Percentiles rank a stretch among this genome's conserved stretches.
These are phyloP conservation scores for Actinia equina DNA, from an alignment of 64 coral and sea anemone genomes.

Conservation along the genomic window DNA sequence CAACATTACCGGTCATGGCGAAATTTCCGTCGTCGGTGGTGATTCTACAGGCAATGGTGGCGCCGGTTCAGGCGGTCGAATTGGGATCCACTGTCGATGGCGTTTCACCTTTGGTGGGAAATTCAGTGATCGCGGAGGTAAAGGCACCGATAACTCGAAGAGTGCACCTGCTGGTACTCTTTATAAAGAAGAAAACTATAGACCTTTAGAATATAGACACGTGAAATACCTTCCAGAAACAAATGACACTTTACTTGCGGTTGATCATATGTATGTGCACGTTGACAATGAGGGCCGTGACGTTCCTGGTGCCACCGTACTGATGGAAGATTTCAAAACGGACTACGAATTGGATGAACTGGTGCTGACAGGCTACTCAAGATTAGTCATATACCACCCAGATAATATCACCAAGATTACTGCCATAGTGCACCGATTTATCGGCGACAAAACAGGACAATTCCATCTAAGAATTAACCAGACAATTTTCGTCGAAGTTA, in stretches of 20 bases:
- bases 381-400: conserved; percentile 89
- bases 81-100: conserved; percentile 91
- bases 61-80: conserved; percentile 82
- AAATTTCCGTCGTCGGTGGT: conserved; percentile 74
- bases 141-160: conserved; percentile 25
- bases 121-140: conserved; percentile 83
- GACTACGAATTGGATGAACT: conserved; percentile 91
- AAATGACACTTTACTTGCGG: conserved; percentile 78
- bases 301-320: conserved; percentile 78
- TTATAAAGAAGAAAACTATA: conserved; percentile 89
- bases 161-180: conserved; percentile 93
- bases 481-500: conserved; percentile 82
- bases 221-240: conserved; percentile 79
- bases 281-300: conserved; percentile 82
- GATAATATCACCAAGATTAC: conserved; percentile 53
- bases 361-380: conserved; percentile 84
- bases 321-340: conserved; percentile 81
- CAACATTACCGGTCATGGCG: conserved; percentile 94
- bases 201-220: conserved; percentile 78
- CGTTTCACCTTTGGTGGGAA: conserved; percentile 85
- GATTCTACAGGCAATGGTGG: conserved; percentile 52
- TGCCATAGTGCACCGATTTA: conserved; percentile 76
- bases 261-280: conserved; percentile 91
- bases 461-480: conserved; percentile 82
- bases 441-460: conserved; percentile 91